Conservation (phyloP, 2,888 invertebrate genomes). For the Gasteruption jaculator region DNA sequence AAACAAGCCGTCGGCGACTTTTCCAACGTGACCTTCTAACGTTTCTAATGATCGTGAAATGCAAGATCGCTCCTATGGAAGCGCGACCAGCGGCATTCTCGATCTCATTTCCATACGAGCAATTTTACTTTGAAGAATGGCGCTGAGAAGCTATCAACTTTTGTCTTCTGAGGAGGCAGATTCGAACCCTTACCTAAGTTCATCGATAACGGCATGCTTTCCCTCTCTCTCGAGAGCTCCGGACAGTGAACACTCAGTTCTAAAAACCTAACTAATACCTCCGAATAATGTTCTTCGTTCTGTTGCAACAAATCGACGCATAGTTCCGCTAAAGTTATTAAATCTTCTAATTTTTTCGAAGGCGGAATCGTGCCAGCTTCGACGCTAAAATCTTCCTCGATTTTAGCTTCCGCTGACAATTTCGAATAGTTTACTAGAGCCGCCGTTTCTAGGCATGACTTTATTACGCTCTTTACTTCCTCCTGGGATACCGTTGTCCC, state of each 20-base stretch:
- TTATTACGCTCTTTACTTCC: constrained; percentile 93
- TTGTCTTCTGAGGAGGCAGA: constrained; percentile 42
- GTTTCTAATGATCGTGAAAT: too few species aligned
- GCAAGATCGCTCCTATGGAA: too few species aligned
- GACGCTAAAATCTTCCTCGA: constrained; percentile 79
- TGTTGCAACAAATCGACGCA: constrained; percentile 98
- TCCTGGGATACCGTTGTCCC: constrained; percentile 94
- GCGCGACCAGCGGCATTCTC: too few species aligned
- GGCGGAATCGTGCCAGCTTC: constrained; percentile 81
- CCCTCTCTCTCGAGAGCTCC: constrained; percentile 37
- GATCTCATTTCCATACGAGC: neutral
- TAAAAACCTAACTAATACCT: constrained; percentile 68
- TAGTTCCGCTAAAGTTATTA: constrained; percentile 94
- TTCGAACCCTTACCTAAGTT: constrained; percentile 40
- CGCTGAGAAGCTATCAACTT: neutral
- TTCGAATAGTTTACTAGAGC: constrained; percentile 96
- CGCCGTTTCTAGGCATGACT: constrained; percentile 95
- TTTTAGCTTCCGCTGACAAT: constrained; percentile 93
- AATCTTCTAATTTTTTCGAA: constrained; percentile 88
- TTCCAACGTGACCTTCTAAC: too few species aligned
- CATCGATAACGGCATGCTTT: constrained; percentile 26
- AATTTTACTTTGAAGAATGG: neutral
- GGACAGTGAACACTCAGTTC: constrained; percentile 42
- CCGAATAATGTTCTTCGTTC: constrained; percentile 99
- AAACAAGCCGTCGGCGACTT: neutral